These are phyloP conservation scores for Ochropleura leucogaster DNA, from an alignment of 2,888 invertebrate species.

Conservation along the genomic window DNA sequence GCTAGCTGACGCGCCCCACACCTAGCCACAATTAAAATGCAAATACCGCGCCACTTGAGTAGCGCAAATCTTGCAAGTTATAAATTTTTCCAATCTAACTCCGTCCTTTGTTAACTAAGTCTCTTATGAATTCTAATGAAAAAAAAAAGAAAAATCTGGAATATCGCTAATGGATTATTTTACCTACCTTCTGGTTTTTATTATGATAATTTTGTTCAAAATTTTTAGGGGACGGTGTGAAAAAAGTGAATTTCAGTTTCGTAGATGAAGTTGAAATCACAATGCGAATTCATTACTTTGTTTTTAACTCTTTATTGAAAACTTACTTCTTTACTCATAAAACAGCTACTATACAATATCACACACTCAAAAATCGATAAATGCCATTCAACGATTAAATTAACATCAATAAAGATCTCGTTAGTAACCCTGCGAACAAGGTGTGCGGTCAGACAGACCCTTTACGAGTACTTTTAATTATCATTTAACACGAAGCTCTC, in stretches of 20 bases:
- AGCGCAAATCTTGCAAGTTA: conserved; percentile 79
- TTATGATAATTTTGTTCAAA: conserved; percentile 57
- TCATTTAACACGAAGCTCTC: conserved; percentile 67
- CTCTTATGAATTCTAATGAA: conserved; percentile 71
- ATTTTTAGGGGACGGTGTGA: conserved; percentile 29
- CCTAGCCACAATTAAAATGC: conserved; percentile 79
- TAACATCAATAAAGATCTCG: conserved; percentile 43
- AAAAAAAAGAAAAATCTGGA: conserved; percentile 62
- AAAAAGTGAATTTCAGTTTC: conserved; percentile 19
- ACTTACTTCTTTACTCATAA: not conserved
- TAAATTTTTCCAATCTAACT: conserved; percentile 82
- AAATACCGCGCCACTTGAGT: conserved; percentile 78
- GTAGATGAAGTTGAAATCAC: not conserved
- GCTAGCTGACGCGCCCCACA: conserved; percentile 26
- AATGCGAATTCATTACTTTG: not conserved
- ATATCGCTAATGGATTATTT: conserved; percentile 69
- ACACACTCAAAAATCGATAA: conserved; percentile 33
- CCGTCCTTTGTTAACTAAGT: conserved; percentile 74
- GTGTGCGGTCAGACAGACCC: conserved; percentile 57
- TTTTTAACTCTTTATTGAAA: not conserved
- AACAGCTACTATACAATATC: not conserved
- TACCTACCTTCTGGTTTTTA: conserved; percentile 61
- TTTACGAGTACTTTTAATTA: conserved; percentile 58
- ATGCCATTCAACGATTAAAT: conserved; percentile 30
- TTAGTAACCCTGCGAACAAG: conserved; percentile 48